A percentile compares a stretch with the other conserved stretches of the same genome.
Evolutionary conservation across 2,113 vertebrate species (phyloP).

Genomic region (Ptilorrhoa leucosticta): DNA sequence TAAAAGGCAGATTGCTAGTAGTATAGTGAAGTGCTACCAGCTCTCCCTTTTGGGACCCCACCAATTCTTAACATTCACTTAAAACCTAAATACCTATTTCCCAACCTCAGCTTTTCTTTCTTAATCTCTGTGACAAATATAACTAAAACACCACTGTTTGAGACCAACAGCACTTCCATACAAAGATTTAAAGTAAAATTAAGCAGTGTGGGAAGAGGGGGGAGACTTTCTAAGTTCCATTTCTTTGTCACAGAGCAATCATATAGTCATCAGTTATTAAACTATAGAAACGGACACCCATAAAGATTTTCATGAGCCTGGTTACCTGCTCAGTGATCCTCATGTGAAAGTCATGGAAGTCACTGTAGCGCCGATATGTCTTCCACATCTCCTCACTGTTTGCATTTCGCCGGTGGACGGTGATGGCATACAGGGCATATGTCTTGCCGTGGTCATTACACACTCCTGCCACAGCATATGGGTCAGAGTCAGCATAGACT

Average conservation of each 20-base stretch:
- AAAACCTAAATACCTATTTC: conserved; percentile 35
- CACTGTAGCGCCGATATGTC: conserved; percentile 95
- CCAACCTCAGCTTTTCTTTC: conserved; percentile 42
- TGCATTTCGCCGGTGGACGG: conserved; percentile 82
- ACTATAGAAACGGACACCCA: accelerated
- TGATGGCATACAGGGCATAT: conserved; percentile 94
- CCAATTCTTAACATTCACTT: not conserved
- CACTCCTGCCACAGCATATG: conserved; percentile 93
- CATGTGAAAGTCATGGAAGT: conserved; percentile 99
- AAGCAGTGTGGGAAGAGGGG: accelerated
- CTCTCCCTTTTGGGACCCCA: not conserved
- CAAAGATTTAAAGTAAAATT: not conserved
- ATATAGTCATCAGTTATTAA: not conserved
- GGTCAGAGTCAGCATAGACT: conserved; percentile 90
- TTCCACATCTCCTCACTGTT: conserved; percentile 93
- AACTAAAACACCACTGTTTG: not conserved
- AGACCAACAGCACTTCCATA: not conserved
- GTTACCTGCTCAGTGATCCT: conserved; percentile 95
- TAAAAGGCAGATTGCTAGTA: conserved; percentile 9
- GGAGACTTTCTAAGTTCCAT: not conserved
- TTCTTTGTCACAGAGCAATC: not conserved
- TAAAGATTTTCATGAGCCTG: not conserved
- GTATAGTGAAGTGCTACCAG: conserved; percentile 1
- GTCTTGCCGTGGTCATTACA: conserved; percentile 99
- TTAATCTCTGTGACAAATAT: conserved; percentile 45